Evolutionary conservation across 2,113 vertebrate species (phyloP).

Genomic region (Zingel zingel): DNA sequence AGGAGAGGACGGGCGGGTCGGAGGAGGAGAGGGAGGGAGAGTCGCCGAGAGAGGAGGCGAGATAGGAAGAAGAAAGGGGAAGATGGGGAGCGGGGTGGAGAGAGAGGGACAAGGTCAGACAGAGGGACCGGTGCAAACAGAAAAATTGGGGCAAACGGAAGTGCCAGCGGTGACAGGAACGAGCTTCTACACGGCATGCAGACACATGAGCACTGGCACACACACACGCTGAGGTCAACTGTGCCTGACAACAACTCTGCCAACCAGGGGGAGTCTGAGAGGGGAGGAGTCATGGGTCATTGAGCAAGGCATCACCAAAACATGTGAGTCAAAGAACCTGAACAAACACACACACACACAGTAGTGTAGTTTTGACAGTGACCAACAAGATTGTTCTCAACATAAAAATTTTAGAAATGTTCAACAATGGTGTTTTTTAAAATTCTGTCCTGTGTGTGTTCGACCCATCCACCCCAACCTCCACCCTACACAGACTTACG

Average conservation of each 20-base stretch:
- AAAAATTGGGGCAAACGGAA: conserved; percentile 25
- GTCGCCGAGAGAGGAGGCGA: conserved; percentile 24
- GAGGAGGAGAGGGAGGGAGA: conserved; percentile 25
- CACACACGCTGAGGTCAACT: conserved; percentile 36
- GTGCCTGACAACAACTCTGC: conserved; percentile 48
- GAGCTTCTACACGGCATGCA: conserved; percentile 37
- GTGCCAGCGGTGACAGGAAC: conserved; percentile 18
- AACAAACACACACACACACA: not conserved
- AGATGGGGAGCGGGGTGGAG: conserved; percentile 1
- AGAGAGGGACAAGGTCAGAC: conserved; percentile 53
- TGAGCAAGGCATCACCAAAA: conserved; percentile 18
- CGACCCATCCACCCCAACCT: too few relatives aligned
- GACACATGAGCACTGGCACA: conserved; percentile 28
- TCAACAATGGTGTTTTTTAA: too few relatives aligned
- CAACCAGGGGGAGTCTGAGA: conserved; percentile 50
- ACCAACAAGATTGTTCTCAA: not conserved
- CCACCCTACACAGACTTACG: too few relatives aligned
- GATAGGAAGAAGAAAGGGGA: conserved; percentile 1
- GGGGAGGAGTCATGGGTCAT: conserved; percentile 16
- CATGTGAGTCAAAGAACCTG: not conserved
- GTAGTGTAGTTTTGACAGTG: not conserved
- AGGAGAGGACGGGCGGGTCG: not conserved
- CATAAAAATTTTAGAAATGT: too few relatives aligned
- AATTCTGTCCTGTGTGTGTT: too few relatives aligned
- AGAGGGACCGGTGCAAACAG: conserved; percentile 32